These are phyloP conservation scores for Styela clava DNA, from an alignment of 23 tunicate genomes.

Conservation along the genomic window DNA sequence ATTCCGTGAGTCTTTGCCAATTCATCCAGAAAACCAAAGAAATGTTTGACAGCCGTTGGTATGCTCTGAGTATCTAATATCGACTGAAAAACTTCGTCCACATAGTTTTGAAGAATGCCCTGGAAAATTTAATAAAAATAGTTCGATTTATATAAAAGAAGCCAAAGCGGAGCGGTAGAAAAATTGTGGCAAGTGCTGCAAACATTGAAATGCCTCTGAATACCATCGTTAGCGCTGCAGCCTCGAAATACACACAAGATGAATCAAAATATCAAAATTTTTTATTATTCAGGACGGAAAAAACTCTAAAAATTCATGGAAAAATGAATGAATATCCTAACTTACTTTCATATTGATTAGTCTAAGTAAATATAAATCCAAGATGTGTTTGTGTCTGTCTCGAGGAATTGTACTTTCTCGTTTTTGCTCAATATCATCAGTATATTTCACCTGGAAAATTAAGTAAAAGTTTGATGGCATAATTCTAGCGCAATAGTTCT, in stretches of 20 bases:
- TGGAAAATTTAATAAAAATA: slow-evolving; percentile 12
- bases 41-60: slow-evolving; percentile 81
- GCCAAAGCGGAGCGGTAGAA: too few relatives aligned
- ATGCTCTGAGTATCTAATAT: slow-evolving; percentile 55
- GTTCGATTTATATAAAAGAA: too few relatives aligned
- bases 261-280: too few relatives aligned
- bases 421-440: slow-evolving; percentile 71
- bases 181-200: too few relatives aligned
- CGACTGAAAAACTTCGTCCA: slow-evolving; percentile 59
- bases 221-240: too few relatives aligned
- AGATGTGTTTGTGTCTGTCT: slow-evolving; percentile 70
- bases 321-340: too few relatives aligned
- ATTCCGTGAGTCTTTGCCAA: slow-evolving; percentile 63
- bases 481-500: neutral
- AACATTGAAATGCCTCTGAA: too few relatives aligned
- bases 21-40: slow-evolving; percentile 88
- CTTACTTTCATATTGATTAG: slow-evolving; percentile 90
- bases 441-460: slow-evolving; percentile 67
- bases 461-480: too few relatives aligned
- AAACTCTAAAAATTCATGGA: too few relatives aligned
- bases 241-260: too few relatives aligned
- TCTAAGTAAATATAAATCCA: slow-evolving; percentile 70
- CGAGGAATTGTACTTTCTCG: slow-evolving; percentile 81
- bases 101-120: slow-evolving; percentile 91
- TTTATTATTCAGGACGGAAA: too few relatives aligned